These are phyloP conservation scores for Gandaritis pyraliata DNA, from an alignment of 2,888 invertebrate genomes.

Conservation along the genomic window DNA sequence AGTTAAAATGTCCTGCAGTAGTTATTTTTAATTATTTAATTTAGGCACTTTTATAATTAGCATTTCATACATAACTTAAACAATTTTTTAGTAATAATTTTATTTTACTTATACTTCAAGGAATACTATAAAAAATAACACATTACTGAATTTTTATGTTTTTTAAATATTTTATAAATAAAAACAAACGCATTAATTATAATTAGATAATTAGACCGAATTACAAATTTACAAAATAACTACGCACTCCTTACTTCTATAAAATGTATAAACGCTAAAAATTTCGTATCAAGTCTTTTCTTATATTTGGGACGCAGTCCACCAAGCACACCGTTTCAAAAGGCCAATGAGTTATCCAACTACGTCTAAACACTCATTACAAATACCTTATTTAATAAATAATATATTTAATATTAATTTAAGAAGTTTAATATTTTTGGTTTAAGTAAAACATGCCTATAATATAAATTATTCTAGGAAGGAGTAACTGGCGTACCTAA, in stretches of 20 bases:
- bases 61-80: constrained; percentile 8
- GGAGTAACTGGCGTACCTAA: constrained; percentile 26
- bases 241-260: constrained; percentile 43
- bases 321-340: constrained; percentile 75
- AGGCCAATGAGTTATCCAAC: constrained; percentile 69
- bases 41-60: constrained; percentile 38
- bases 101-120: not conserved
- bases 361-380: constrained; percentile 46
- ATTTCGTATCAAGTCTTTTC: constrained; percentile 81
- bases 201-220: constrained; percentile 3
- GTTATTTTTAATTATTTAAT: constrained; percentile 35
- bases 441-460: constrained; percentile 26
- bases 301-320: constrained; percentile 74
- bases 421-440: constrained; percentile 46
- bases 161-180: not conserved
- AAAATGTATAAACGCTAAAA: constrained; percentile 58
- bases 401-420: constrained; percentile 42
- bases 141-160: not conserved
- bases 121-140: constrained; percentile 6
- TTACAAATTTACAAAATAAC: constrained; percentile 41
- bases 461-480: constrained; percentile 22
- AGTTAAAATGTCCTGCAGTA: constrained; percentile 34
- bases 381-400: constrained; percentile 50
- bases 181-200: not conserved
- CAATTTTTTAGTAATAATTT: not conserved